Base-by-base conservation (phyloP, 2,113 vertebrate species). In the Pholis gunnellus region DNA sequence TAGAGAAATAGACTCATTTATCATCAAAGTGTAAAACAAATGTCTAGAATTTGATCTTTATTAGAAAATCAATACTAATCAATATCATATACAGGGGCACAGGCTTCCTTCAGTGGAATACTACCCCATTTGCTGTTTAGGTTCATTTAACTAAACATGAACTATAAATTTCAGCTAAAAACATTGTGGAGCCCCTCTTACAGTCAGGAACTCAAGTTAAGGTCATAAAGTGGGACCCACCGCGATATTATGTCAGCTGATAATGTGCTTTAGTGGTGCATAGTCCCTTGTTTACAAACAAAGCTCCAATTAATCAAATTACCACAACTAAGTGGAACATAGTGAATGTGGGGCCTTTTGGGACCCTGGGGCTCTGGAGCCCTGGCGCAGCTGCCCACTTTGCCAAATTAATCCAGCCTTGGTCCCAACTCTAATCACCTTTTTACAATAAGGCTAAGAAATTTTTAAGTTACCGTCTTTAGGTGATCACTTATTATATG, bases 251-350 rank as follows among this genome's bases (percentile, higher is more conserved):
- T 56, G 36, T 66, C 17, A 54, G 59, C 27, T 72, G 46, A 64
- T 31, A 44, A 52, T 65, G 50, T 80, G 70, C 38, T 79, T 44
- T 44, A 52, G 64, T 8, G 36, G 17, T 34, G 18, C 14, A n/a
- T 13, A 63, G 69, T 68, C 17, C 44, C 22, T 22, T 52, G 61
- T 40, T 78, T 67, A 48, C 18, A 78, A 59, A 78, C 29, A 82
- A 76, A 82, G 66, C 44, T 64, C 64, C 18, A 75, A 69, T 69
- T 82, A 69, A 82, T 75, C 34, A 82, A 34, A 79, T 71, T 14
- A 61, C 31, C 42, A 56, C 29, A 71, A 65, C 66, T 65, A 22
- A 82, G 36, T 63, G 59, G 4, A 20, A 61, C 70, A 75, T 20
- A 22, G 70, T 31, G 40, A 74, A 27, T 67, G 31, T 50, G 38